phyloP scores from a whole-genome alignment of 2,113 vertebrate species.

The Oceanites oceanicus region DNA sequence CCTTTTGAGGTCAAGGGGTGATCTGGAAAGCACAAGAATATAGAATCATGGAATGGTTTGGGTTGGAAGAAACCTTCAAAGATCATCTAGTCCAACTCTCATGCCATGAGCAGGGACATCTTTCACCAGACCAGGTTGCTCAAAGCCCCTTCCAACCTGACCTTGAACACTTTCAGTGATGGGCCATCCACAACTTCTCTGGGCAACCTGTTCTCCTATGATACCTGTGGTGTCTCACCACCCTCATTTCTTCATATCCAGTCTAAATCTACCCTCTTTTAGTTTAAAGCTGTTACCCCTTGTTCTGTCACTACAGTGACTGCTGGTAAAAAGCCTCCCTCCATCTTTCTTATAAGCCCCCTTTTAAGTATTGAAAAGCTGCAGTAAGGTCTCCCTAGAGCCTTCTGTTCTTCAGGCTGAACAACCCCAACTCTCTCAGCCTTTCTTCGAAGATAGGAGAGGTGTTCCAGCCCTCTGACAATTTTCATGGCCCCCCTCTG shows the following conservation, averaged over 20 bases:
- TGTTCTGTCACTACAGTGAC: not conserved
- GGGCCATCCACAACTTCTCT: not conserved
- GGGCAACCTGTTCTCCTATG: not conserved
- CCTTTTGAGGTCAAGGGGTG: not conserved
- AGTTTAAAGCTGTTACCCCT: not conserved
- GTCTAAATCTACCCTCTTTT: not conserved
- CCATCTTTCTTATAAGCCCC: not conserved
- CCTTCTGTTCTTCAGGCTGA: not conserved
- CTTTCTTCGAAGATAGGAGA: not conserved
- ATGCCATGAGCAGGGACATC: not conserved
- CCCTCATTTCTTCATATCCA: not conserved
- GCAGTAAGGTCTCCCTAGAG: accelerated
- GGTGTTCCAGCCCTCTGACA: not conserved
- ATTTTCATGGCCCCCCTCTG: not conserved
- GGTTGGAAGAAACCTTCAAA: not conserved
- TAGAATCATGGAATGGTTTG: not conserved
- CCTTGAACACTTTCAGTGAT: not conserved
- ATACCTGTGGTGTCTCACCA: not conserved
- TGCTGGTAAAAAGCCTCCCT: not conserved
- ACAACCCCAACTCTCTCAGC: not conserved
- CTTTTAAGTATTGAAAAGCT: not conserved
- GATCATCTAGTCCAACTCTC: not conserved
- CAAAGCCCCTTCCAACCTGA: accelerated
- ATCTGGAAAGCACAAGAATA: not conserved
- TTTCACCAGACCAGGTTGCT: not conserved